These are phyloP conservation scores for Alsophila aescularia DNA, from an alignment of 2,888 invertebrate species.

Conservation along the genomic window DNA sequence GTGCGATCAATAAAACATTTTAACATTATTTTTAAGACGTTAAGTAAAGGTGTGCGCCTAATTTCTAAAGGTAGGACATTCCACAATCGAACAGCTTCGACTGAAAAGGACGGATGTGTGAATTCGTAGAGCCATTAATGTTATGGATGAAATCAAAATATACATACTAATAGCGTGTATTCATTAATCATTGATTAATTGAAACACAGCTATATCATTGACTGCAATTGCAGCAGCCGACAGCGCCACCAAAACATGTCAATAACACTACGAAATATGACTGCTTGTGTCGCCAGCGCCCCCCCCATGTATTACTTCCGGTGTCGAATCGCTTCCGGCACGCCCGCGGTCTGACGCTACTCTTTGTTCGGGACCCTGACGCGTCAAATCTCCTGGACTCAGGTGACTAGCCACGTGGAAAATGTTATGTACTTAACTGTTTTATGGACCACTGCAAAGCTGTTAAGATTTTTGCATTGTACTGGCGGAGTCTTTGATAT, in stretches of 20 bases:
- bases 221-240: slow-evolving; percentile 10
- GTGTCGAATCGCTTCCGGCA: slow-evolving; percentile 78
- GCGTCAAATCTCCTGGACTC: slow-evolving; percentile 67
- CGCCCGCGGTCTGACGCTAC: slow-evolving; percentile 69
- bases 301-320: slow-evolving; percentile 74
- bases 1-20: no score
- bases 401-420: slow-evolving; percentile 67
- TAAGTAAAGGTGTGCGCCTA: no score
- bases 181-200: no score
- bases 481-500: not conserved
- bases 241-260: slow-evolving; percentile 1
- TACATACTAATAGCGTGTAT: no score
- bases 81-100: no score
- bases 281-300: slow-evolving; percentile 38
- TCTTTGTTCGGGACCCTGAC: slow-evolving; percentile 69
- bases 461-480: slow-evolving; percentile 2
- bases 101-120: no score
- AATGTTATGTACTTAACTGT: slow-evolving; percentile 34
- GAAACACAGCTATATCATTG: not conserved
- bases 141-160: no score
- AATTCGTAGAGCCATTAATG: no score
- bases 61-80: no score
- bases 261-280: slow-evolving; percentile 36
- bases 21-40: no score
- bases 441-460: slow-evolving; percentile 1